Conservation (phyloP, 2,797 vertebrate genomes). For the Poeciliopsis paucimaculata region DNA sequence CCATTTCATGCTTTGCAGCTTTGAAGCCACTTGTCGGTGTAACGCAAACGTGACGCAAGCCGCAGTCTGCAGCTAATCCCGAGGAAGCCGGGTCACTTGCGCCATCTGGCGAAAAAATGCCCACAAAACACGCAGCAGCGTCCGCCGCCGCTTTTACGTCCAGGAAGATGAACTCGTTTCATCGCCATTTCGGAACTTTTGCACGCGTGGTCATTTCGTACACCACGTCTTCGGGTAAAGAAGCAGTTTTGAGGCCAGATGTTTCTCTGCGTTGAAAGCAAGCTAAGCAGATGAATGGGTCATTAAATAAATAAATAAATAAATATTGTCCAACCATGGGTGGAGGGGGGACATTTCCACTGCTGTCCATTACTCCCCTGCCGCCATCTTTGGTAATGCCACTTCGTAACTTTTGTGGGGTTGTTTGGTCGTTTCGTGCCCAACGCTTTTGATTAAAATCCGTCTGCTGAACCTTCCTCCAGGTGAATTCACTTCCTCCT, state of each 20-base stretch:
- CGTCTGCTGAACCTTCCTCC: not conserved
- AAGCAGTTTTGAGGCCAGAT: not conserved
- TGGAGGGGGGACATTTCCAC: not conserved
- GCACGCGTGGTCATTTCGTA: not conserved
- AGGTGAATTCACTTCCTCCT: not conserved
- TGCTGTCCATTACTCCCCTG: not conserved
- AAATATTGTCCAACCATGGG: not conserved
- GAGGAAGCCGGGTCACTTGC: constrained; percentile 24
- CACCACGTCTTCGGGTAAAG: not conserved
- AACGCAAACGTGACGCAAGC: not conserved
- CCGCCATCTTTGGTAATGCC: not conserved
- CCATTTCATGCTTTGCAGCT: constrained; percentile 76
- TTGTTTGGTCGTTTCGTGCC: not conserved
- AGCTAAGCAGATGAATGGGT: not conserved
- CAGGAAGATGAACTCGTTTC: constrained; percentile 57
- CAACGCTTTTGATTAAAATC: not conserved
- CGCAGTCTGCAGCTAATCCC: constrained; percentile 52
- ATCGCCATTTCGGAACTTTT: constrained; percentile 9
- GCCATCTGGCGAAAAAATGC: constrained; percentile 68
- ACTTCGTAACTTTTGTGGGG: not conserved
- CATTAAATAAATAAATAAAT: not conserved
- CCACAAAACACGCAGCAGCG: not conserved
- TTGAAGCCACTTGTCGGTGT: constrained; percentile 15
- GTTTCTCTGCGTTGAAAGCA: not conserved
- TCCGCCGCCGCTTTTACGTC: constrained; percentile 26